Evolutionary conservation across 2,888 invertebrate genomes (phyloP).

Genomic region (Gortyna flavago): DNA sequence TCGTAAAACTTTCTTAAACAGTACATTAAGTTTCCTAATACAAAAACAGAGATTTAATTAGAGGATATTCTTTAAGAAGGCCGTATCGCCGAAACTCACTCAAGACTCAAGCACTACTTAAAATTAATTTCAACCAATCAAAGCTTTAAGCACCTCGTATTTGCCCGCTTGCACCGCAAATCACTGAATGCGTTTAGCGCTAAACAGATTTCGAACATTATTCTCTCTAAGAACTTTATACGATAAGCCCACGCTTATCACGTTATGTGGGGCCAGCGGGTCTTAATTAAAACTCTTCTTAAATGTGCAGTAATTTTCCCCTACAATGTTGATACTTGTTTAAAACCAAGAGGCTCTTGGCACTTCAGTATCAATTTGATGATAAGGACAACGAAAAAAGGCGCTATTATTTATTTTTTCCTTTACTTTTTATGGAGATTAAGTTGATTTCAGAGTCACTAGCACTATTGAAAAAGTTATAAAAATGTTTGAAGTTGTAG

Average conservation of each 20-base stretch:
- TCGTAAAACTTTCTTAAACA: neutral
- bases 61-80: no score
- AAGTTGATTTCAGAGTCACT: no score
- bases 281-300: neutral
- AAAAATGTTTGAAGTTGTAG: no score
- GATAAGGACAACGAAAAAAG: conserved; percentile 12
- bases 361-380: conserved; percentile 28
- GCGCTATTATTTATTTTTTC: neutral
- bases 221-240: no score
- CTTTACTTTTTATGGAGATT: neutral
- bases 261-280: no score
- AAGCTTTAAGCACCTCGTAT: no score
- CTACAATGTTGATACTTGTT: conserved; percentile 5
- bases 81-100: neutral
- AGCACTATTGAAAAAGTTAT: no score
- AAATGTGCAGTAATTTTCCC: neutral
- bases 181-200: no score
- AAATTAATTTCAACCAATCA: neutral
- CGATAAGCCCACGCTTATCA: no score
- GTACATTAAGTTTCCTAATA: conserved; percentile 4
- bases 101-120: neutral
- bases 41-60: no score
- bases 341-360: conserved; percentile 7
- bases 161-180: no score
- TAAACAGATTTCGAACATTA: no score